Percentiles rank a stretch among this genome's conserved stretches.
These are phyloP conservation scores for Torymus tubicola DNA, from an alignment of 2,888 invertebrate species.

Conservation along the genomic window DNA sequence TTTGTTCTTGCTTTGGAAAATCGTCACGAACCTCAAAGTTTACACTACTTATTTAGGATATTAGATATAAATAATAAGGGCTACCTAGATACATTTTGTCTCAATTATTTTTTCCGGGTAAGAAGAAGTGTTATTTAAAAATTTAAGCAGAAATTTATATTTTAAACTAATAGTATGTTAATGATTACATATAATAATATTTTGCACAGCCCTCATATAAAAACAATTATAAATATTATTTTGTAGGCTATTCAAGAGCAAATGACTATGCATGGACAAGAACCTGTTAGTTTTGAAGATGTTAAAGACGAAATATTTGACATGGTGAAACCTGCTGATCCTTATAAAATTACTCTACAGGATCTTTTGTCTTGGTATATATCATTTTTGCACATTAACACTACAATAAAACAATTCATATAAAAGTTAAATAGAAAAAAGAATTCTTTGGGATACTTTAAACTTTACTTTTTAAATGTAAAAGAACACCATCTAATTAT, in stretches of 20 bases:
- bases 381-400: constrained; percentile 1
- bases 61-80: constrained; percentile 93
- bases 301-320: constrained; percentile 98
- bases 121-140: constrained; percentile 46
- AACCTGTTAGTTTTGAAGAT: constrained; percentile 93
- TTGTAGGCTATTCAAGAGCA: constrained; percentile 92
- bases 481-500: too few species aligned
- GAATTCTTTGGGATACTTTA: too few species aligned
- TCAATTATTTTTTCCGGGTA: constrained; percentile 95
- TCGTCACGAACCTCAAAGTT: constrained; percentile 91
- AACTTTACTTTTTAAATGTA: too few species aligned
- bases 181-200: constrained; percentile 4
- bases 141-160: constrained; percentile 4
- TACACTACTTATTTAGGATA: constrained; percentile 94
- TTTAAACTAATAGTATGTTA: constrained; percentile 7
- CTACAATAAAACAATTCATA: too few species aligned
- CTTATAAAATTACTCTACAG: constrained; percentile 88
- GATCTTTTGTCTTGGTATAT: constrained; percentile 87
- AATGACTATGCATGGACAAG: constrained; percentile 91
- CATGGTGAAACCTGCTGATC: constrained; percentile 94
- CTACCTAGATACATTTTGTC: constrained; percentile 91
- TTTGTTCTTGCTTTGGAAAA: constrained; percentile 96
- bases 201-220: background rate
- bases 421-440: too few species aligned
- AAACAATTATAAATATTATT: constrained; percentile 25